phyloP scores from a whole-genome alignment of 1,140 invertebrate species.

The Scaptodrosophila lebanonensis region DNA sequence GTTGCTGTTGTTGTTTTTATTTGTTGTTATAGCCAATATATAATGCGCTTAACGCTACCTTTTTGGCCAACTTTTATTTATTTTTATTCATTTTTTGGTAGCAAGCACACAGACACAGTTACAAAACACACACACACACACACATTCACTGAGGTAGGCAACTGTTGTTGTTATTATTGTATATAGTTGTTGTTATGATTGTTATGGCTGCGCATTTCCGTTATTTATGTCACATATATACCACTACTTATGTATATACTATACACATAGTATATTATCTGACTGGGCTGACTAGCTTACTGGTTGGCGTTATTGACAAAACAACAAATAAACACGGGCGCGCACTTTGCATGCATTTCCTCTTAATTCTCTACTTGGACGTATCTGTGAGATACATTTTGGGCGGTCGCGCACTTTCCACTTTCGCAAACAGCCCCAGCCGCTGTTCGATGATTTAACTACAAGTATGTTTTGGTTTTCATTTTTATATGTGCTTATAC shows the following conservation, averaged over 20 bases:
- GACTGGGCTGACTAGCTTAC: constrained; percentile 16
- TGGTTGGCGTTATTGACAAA: constrained; percentile 59
- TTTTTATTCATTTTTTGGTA: constrained; percentile 34
- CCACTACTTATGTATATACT: constrained; percentile 19
- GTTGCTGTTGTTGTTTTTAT: constrained; percentile 24
- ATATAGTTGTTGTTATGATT: constrained; percentile 30
- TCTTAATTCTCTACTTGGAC: constrained; percentile 32
- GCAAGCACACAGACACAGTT: constrained; percentile 39
- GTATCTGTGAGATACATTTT: constrained; percentile 48
- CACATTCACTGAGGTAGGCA: constrained; percentile 6
- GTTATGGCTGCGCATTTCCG: constrained; percentile 54
- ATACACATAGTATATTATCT: constrained; percentile 22
- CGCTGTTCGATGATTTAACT: constrained; percentile 3
- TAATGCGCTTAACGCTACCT: constrained; percentile 41
- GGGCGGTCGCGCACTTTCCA: constrained; percentile 38
- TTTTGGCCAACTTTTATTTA: constrained; percentile 57
- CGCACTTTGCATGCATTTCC: constrained; percentile 42
- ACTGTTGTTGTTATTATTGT: not conserved
- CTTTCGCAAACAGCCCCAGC: constrained; percentile 48
- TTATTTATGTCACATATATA: constrained; percentile 37
- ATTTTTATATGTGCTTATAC: constrained; percentile 19
- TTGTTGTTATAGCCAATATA: constrained; percentile 42
- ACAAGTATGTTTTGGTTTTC: constrained; percentile 20
- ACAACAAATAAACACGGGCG: constrained; percentile 54
- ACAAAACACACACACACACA: constrained; percentile 24